Evolutionary conservation across 2,113 vertebrate species (phyloP), one percentile per base, ranked within the genome.

Genomic region (Eclectus roratus): DNA sequence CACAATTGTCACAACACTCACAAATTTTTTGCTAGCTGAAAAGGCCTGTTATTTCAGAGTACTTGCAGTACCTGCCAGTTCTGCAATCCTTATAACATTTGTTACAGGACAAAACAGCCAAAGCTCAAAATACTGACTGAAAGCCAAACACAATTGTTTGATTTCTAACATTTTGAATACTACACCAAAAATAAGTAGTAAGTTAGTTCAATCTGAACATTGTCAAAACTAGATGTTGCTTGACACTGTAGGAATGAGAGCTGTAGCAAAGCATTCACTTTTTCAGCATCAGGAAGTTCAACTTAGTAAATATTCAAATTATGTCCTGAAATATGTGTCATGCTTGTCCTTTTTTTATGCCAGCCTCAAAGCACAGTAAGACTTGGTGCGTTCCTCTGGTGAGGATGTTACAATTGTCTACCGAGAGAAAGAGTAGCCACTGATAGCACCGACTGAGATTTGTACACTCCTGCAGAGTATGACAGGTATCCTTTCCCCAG

Each of bases 121-220:
- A 65, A 88, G 28, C 41, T 83, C 81, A 78, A 85, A 85, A 96
- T n/a, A 43, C 29, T 39, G 55, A 90, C 56, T 77, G 39, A 84
- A 90, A 93, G 14, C 7, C 27, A 66, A 17, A 93, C 15, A 85
- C 93, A 91, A 93, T 16, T 2, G 17, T 64, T 80, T 84, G 23
- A 79, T 80, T 87, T n/a, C n/a, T 73, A 91, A 35, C 33, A 81
- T 44, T 47, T 61, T 64, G 25, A 85, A 77, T 50, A 91, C 33
- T 21, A 39, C 15, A 11, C 10, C 35, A 91, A 89, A 94, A 88
- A 80, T 8, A 79, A 85, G 19, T 28, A 72, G 14, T 24, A 60
- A 88, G 60, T 63, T 70, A 55, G n/a, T 28, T 82, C 61, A 63
- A 44, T 55, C 37, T 85, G 8, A 92, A 53, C 28, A 46, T 5